phyloP scores from a whole-genome alignment of 1,140 invertebrate genomes.

The Leguminivora glycinivorella region DNA sequence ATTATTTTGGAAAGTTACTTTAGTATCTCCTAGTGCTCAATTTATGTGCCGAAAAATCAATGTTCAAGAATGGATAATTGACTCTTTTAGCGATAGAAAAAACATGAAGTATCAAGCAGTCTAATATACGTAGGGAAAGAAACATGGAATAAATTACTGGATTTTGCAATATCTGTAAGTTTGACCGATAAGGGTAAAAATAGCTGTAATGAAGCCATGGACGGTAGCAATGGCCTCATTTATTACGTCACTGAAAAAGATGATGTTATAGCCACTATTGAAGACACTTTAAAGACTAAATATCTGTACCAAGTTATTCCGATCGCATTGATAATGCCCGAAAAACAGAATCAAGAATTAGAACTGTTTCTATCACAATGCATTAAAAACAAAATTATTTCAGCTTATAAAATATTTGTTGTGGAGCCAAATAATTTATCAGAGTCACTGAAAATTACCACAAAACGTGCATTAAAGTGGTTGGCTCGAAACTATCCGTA shows the following conservation, averaged over 20 bases:
- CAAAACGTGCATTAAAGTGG: slow-evolving; percentile 80
- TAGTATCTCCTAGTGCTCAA: slow-evolving; percentile 79
- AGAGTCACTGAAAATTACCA: slow-evolving; percentile 54
- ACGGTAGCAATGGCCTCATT: slow-evolving; percentile 68
- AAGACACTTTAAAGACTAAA: slow-evolving; percentile 70
- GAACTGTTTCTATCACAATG: slow-evolving; percentile 45
- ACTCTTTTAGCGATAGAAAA: slow-evolving; percentile 61
- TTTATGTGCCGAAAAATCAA: slow-evolving; percentile 62
- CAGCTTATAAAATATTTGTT: slow-evolving; percentile 62
- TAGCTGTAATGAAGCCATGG: slow-evolving; percentile 60
- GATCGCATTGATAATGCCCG: slow-evolving; percentile 58
- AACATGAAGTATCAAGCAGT: slow-evolving; percentile 51
- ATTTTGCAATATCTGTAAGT: slow-evolving; percentile 70
- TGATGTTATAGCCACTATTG: slow-evolving; percentile 58
- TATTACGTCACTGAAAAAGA: slow-evolving; percentile 62
- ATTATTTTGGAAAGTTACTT: slow-evolving; percentile 84
- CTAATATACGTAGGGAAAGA: slow-evolving; percentile 68
- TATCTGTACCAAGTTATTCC: slow-evolving; percentile 66
- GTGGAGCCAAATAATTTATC: slow-evolving; percentile 53
- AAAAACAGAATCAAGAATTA: slow-evolving; percentile 43
- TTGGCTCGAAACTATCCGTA: slow-evolving; percentile 79
- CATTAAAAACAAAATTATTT: slow-evolving; percentile 58
- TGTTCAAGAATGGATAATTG: slow-evolving; percentile 61
- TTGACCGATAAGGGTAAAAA: slow-evolving; percentile 51
- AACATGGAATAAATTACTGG: slow-evolving; percentile 73